Evolutionary conservation across 2,113 vertebrate genomes (phyloP).

Genomic region (Percina caprodes): DNA sequence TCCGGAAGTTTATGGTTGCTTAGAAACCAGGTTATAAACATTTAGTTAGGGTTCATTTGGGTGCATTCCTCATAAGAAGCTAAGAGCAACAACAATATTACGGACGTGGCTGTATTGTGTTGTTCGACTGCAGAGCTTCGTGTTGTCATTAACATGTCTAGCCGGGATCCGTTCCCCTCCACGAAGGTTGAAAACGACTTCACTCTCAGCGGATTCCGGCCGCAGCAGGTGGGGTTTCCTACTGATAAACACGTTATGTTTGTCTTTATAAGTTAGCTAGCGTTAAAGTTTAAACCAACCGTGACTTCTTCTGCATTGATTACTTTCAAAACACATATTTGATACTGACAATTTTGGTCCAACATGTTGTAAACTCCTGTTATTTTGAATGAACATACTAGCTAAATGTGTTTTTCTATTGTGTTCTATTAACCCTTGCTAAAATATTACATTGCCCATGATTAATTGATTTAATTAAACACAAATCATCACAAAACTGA

Average conservation of each 20-base stretch:
- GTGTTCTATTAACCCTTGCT: too few species aligned
- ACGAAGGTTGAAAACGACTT: constrained; percentile 76
- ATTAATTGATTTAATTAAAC: background rate
- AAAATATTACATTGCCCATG: background rate
- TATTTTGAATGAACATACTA: background rate
- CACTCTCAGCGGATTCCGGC: constrained; percentile 64
- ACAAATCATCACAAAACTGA: background rate
- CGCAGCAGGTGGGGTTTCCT: constrained; percentile 75
- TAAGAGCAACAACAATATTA: background rate
- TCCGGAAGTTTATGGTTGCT: constrained; percentile 67
- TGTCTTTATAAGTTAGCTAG: background rate
- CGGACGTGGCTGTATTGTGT: too few species aligned
- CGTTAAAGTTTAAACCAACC: background rate
- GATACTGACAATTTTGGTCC: background rate
- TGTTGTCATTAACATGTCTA: constrained; percentile 71
- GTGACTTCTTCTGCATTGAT: background rate
- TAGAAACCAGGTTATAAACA: constrained; percentile 72
- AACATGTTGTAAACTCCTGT: background rate
- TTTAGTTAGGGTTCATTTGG: background rate
- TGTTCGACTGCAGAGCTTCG: background rate
- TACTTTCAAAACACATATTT: background rate
- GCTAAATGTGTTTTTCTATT: background rate
- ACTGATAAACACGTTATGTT: background rate
- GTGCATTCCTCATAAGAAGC: background rate
- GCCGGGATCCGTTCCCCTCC: constrained; percentile 79